Base-by-base conservation (phyloP, 2,888 invertebrate genomes). In the Athetis lepigone region DNA sequence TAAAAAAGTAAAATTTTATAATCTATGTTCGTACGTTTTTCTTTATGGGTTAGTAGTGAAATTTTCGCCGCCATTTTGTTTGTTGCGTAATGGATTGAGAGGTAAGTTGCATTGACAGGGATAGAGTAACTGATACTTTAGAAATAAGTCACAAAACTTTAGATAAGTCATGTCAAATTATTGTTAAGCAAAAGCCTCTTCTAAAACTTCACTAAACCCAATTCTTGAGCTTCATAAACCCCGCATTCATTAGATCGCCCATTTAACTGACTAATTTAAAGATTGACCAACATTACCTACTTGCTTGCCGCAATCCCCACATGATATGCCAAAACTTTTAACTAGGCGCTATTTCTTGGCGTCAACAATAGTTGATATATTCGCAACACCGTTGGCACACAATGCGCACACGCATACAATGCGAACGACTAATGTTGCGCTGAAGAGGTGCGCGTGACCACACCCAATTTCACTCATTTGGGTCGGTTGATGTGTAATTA, bases 291-390 rank as follows among this genome's bases (percentile, higher is more conserved):
- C 37, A 37, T 6, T 23, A 59, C 4, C 54, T 21, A 47, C 13
- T 9, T 13, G 19, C 36, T 16, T 49, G 51, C n/a, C 19, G 65
- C 65, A 72, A 72, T 71, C 33, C n/a, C 40, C 18, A 58, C 57
- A 59, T 72, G 72, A 40, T 60, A 73, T 77, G 73, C 77, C 51
- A 73, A 77, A 77, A 77, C 67, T 72, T 73, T 65, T 72, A 77
- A 65, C 58, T 47, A 76, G 56, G 6, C 21, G 27, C 23, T 33
- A 70, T 72, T 52, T 37, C 33, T 58, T 40, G 40, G n/a, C 16
- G 19, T 33, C 65, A 64, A 73, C 72, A 73, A 73, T 77, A 23
- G n/a, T 61, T 70, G 45, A 56, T 72, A 52, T 54, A 40, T 77
- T 72, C 49, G 73, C 72, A 75, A 72, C 39, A 25, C 11, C 9